A percentile compares a stretch with the other conserved stretches of the same genome.
Evolutionary conservation across 2,113 vertebrate species (phyloP).

Genomic region (Tiliqua scincoides): DNA sequence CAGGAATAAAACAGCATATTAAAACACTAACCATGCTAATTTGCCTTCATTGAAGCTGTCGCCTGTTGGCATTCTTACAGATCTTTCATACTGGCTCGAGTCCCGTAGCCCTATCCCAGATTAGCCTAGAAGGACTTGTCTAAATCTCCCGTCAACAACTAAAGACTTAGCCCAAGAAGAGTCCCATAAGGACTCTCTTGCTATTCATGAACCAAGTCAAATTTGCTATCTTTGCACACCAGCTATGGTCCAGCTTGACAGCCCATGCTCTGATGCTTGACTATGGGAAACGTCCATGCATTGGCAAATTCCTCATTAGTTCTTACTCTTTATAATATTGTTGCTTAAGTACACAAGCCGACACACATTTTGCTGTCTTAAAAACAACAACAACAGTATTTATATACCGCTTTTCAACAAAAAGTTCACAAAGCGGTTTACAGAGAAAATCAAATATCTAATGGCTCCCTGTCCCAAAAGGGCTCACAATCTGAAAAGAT

Average conservation of each 20-base stretch:
- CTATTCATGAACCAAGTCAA: neutral
- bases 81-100: neutral
- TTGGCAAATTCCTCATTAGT: neutral
- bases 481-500: no score
- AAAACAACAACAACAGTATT: no score
- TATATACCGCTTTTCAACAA: no score
- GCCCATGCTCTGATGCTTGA: neutral
- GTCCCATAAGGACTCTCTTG: rapidly evolving
- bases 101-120: neutral
- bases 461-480: no score
- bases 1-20: neutral
- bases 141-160: neutral
- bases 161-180: neutral
- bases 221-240: neutral
- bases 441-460: no score
- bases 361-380: no score
- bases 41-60: neutral
- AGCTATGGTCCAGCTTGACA: neutral
- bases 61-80: neutral
- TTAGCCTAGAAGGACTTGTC: rapidly evolving
- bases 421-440: no score
- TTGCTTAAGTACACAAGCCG: no score
- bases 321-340: neutral
- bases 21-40: neutral
- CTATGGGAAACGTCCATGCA: neutral